Conservation (phyloP, 2,113 vertebrate species). For the Strix uralensis region DNA sequence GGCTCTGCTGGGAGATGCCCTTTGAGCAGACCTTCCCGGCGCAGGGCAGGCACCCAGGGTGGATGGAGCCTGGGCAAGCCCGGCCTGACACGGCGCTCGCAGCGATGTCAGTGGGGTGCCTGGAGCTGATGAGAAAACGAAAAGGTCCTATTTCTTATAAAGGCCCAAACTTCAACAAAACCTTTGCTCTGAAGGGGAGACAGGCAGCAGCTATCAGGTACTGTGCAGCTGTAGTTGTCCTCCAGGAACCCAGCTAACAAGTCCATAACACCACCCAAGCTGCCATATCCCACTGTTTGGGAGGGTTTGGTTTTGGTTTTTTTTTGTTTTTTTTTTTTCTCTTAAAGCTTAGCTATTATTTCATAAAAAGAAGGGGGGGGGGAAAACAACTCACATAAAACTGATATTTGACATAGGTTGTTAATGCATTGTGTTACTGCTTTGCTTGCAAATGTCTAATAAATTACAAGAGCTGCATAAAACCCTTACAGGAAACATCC, state of each 20-base stretch:
- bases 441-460: conserved; percentile 36
- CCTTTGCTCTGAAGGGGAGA: neutral
- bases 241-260: neutral
- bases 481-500: conserved; percentile 42
- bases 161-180: neutral
- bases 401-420: neutral
- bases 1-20: neutral
- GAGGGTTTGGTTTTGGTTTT: neutral
- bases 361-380: neutral
- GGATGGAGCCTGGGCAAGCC: neutral
- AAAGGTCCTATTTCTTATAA: neutral
- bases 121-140: accelerated
- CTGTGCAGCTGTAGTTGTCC: neutral
- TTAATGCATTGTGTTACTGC: conserved; percentile 43
- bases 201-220: neutral
- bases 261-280: neutral
- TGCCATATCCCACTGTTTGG: neutral
- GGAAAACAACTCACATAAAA: neutral
- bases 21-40: neutral
- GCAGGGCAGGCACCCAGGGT: neutral
- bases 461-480: conserved; percentile 31
- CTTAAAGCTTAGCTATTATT: neutral
- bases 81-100: accelerated
- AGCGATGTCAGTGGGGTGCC: accelerated
- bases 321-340: too few species aligned